Evolutionary conservation across 2,113 vertebrate genomes (phyloP), one percentile per base, ranked within the genome.

Genomic region (Plotosus lineatus): DNA sequence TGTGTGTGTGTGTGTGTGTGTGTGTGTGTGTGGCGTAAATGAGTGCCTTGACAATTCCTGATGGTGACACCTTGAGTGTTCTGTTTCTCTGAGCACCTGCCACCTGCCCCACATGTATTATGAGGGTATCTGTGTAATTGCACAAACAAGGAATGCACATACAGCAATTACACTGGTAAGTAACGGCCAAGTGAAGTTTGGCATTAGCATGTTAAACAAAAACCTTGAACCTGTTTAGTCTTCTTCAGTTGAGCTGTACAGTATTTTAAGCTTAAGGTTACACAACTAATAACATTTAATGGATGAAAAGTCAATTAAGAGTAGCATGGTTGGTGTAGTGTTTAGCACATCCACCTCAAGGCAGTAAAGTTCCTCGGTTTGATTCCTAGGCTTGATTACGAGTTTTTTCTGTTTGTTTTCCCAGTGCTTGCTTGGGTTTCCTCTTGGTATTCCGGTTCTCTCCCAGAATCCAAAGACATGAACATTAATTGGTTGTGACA

Each of bases 121-220:
- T 86, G 87, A 50, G 77, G 80, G 84, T 88, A 89, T 90, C 89
- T 90, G 82, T 85, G 80, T 60, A 80, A 63, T 23, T 63, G 38
- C 63, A 60, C 51, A 77, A 19, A 55, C 33, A 76, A 77, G 28
- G 82, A 82, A 85, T 81, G 77, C 6, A 81, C 78, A 82, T 82
- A 80, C 14, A 9, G 0, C 72, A 74, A 84, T 87, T 85, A 83
- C 44, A 84, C 12, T n/a, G 19, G 44, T n/a, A n/a, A n/a, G n/a
- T n/a, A n/a, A n/a, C n/a, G n/a, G n/a, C n/a, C n/a, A n/a, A n/a
- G n/a, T n/a, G n/a, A n/a, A n/a, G n/a, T n/a, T n/a, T n/a, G n/a
- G n/a, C n/a, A n/a, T n/a, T n/a, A n/a, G n/a, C n/a, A n/a, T n/a
- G n/a, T n/a, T n/a, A n/a, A n/a, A n/a, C 58, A 19, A 15, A n/a